A percentile compares a stretch with the other conserved stretches of the same genome.
Evolutionary conservation across 1,140 invertebrate genomes (phyloP).

Genomic region (Drosophila repleta): DNA sequence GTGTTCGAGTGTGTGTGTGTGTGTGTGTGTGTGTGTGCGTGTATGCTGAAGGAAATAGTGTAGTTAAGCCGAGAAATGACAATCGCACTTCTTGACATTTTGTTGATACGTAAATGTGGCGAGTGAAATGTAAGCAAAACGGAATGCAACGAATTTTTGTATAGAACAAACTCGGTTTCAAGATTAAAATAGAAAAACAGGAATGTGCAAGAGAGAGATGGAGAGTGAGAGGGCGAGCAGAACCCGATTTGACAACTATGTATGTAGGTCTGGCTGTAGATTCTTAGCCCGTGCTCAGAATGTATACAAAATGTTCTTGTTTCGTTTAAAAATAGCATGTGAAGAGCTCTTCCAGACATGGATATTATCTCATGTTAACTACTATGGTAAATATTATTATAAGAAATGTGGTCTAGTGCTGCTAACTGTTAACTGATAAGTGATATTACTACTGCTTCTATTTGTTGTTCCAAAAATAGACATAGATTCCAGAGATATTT

Average conservation of each 20-base stretch:
- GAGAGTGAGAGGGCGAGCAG: background rate
- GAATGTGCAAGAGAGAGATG: background rate
- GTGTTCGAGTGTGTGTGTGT: slow-evolving; percentile 1
- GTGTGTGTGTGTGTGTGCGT: slow-evolving; percentile 14
- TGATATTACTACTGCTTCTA: too few relatives aligned
- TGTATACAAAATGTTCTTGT: background rate
- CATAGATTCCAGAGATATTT: too few relatives aligned
- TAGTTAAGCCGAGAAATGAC: slow-evolving; percentile 25
- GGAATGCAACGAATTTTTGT: slow-evolving; percentile 1
- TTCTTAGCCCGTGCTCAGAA: background rate
- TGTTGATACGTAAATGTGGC: slow-evolving; percentile 30
- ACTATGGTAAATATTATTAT: background rate
- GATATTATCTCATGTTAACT: background rate
- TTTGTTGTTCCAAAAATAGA: too few relatives aligned
- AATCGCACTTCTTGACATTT: slow-evolving; percentile 27
- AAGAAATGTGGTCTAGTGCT: too few relatives aligned
- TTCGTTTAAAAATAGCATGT: background rate
- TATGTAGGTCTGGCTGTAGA: background rate
- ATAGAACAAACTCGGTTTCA: slow-evolving; percentile 2
- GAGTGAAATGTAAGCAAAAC: slow-evolving; percentile 21
- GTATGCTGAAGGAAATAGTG: slow-evolving; percentile 33
- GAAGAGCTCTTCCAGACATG: background rate
- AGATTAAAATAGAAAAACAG: slow-evolving; percentile 20
- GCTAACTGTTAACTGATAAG: too few relatives aligned
- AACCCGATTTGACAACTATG: background rate